Conservation (phyloP, 2,113 vertebrate species). For the Oncorhynchus mykiss region DNA sequence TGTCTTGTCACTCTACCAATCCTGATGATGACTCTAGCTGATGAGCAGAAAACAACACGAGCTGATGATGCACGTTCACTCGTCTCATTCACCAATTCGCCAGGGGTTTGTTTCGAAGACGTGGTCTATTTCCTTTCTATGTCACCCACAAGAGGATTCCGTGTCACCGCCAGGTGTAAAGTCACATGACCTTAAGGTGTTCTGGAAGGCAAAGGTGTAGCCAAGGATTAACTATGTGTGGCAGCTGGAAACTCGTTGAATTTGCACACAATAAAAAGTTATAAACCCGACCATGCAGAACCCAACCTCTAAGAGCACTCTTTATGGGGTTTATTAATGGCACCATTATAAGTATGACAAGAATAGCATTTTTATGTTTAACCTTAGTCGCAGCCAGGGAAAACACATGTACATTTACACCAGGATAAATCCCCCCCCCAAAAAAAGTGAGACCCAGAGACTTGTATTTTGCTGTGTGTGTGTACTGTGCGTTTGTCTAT, state of each 20-base stretch:
- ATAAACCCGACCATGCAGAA: constrained; percentile 34
- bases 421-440: constrained; percentile 31
- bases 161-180: constrained; percentile 36
- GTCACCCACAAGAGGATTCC: constrained; percentile 33
- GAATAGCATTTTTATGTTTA: constrained; percentile 60
- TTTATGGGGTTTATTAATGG: constrained; percentile 58
- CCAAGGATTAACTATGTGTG: constrained; percentile 56
- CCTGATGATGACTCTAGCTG: neutral
- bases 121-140: neutral
- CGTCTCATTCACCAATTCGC: neutral
- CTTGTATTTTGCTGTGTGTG: constrained; percentile 17
- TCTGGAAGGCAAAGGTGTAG: constrained; percentile 51
- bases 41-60: neutral
- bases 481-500: constrained; percentile 35
- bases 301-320: constrained; percentile 23
- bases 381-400: constrained; percentile 44
- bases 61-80: neutral
- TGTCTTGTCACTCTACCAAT: constrained; percentile 51
- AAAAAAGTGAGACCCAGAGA: constrained; percentile 41
- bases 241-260: constrained; percentile 43
- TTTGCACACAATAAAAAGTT: constrained; percentile 59
- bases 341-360: constrained; percentile 48
- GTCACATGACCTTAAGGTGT: constrained; percentile 41
- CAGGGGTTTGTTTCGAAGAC: neutral
- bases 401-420: constrained; percentile 59